Evolutionary conservation across 2,888 invertebrate genomes (phyloP).

Genomic region (Baronia brevicornis): DNA sequence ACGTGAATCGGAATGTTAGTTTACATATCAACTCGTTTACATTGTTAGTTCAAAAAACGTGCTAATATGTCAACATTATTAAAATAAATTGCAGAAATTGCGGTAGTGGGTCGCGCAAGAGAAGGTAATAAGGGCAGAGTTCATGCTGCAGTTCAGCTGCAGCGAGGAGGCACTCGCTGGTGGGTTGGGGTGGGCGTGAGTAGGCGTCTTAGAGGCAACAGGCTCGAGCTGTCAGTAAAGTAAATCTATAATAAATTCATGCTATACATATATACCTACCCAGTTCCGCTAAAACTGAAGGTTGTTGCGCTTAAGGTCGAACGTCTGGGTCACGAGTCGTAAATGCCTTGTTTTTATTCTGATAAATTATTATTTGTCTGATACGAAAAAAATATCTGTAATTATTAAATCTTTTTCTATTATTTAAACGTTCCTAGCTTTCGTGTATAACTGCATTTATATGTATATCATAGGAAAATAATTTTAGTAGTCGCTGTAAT

Average conservation of each 20-base stretch:
- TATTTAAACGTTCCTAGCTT: too few relatives aligned
- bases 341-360: slow-evolving; percentile 16
- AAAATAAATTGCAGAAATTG: too few relatives aligned
- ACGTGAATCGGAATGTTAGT: too few relatives aligned
- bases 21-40: too few relatives aligned
- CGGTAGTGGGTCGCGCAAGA: slow-evolving; percentile 27
- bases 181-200: slow-evolving; percentile 31
- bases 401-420: background rate
- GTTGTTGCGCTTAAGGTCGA: slow-evolving; percentile 59
- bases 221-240: slow-evolving; percentile 20
- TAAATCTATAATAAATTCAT: slow-evolving; percentile 25
- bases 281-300: slow-evolving; percentile 57
- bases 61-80: too few relatives aligned
- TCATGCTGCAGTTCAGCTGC: slow-evolving; percentile 54
- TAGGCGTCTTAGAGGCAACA: slow-evolving; percentile 34
- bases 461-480: too few relatives aligned
- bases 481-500: too few relatives aligned
- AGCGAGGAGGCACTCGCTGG: slow-evolving; percentile 24
- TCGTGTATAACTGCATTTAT: too few relatives aligned
- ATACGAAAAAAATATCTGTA: background rate
- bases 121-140: slow-evolving; percentile 45
- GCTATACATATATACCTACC: slow-evolving; percentile 29
- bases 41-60: too few relatives aligned
- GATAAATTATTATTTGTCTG: background rate
- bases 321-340: slow-evolving; percentile 28